These are phyloP conservation scores for Cistogaster globosa DNA, from an alignment of 2,888 invertebrate species.

Conservation along the genomic window DNA sequence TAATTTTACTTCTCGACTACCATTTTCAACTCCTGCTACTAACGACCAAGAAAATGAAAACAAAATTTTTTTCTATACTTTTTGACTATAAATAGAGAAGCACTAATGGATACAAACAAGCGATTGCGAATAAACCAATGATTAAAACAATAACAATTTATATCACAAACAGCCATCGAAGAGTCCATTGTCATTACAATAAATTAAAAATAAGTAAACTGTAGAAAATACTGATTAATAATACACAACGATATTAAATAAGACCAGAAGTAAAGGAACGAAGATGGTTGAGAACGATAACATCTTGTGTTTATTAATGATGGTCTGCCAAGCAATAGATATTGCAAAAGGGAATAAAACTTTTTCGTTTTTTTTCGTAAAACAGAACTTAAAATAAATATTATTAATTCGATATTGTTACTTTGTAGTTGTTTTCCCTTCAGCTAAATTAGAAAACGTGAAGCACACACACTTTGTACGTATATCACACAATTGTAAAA, in stretches of 20 bases:
- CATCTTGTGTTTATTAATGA: constrained; percentile 7
- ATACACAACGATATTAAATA: constrained; percentile 40
- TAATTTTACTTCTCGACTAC: constrained; percentile 40
- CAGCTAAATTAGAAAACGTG: too few species aligned
- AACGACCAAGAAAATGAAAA: constrained; percentile 8
- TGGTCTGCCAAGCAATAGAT: constrained; percentile 23
- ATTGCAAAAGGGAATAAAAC: background rate
- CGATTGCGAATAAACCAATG: constrained; percentile 33
- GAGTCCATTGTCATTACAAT: constrained; percentile 70
- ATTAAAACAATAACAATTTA: constrained; percentile 71
- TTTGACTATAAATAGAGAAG: constrained; percentile 45
- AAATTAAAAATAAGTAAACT: constrained; percentile 69
- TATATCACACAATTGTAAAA: too few species aligned
- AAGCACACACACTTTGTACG: too few species aligned
- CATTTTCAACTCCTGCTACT: background rate
- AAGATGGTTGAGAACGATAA: background rate
- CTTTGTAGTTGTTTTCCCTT: too few species aligned
- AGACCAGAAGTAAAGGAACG: constrained; percentile 40
- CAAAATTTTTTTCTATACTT: constrained; percentile 48
- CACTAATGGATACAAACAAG: constrained; percentile 3
- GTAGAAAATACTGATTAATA: constrained; percentile 70
- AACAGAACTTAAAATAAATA: constrained; percentile 39
- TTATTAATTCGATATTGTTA: background rate
- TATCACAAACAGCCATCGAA: constrained; percentile 64
- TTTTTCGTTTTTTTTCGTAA: background rate